phyloP scores from a whole-genome alignment of 2,797 vertebrate genomes.

The Leptatherina wallacei region DNA sequence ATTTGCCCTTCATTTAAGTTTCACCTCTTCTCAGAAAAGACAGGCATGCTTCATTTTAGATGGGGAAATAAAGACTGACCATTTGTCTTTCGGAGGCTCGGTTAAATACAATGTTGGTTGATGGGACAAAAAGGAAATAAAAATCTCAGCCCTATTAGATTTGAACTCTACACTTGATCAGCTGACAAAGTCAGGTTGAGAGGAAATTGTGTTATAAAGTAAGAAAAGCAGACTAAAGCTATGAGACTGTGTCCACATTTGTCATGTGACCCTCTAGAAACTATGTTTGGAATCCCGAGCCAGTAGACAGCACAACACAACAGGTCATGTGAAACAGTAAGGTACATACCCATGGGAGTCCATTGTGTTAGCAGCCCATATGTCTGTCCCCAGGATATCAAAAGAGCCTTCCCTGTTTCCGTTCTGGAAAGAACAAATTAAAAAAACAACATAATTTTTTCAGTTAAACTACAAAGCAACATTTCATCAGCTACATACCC shows the following conservation, averaged over 20 bases:
- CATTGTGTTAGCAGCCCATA: conserved; percentile 97
- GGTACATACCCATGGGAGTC: conserved; percentile 90
- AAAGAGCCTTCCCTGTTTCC: conserved; percentile 91
- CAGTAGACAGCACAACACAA: conserved; percentile 4
- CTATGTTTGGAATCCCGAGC: conserved; percentile 22
- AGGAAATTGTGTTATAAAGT: conserved; percentile 2
- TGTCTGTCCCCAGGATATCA: conserved; percentile 96
- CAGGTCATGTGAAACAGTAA: conserved; percentile 12
- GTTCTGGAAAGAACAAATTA: conserved; percentile 81
- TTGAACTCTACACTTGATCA: conserved; percentile 4
- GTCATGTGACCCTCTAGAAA: conserved; percentile 29
- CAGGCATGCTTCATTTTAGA: not conserved
- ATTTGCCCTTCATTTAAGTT: not conserved
- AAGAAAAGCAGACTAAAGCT: conserved; percentile 9
- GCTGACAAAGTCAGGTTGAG: not conserved
- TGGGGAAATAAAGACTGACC: not conserved
- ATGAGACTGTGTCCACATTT: conserved; percentile 11
- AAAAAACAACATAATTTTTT: conserved; percentile 1
- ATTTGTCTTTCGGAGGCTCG: no score
- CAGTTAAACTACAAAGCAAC: not conserved
- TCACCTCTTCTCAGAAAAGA: conserved; percentile 1
- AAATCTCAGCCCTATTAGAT: not conserved
- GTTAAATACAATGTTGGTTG: no score
- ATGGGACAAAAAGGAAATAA: not conserved
- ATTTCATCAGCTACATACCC: not conserved